Base-by-base conservation (phyloP, 2,797 vertebrate species). In the Bovichtus diacanthus region DNA sequence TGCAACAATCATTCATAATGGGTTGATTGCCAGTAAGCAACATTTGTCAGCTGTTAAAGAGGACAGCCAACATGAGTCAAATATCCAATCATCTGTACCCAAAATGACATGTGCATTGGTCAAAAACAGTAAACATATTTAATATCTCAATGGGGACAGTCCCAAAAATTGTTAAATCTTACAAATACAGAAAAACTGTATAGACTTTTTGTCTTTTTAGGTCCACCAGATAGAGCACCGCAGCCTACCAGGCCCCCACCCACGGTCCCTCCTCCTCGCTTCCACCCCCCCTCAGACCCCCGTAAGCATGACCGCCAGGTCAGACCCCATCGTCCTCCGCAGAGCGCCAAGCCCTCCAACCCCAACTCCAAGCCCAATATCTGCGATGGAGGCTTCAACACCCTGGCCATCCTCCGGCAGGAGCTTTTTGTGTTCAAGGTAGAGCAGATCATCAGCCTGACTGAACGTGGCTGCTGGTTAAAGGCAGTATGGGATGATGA, bases 361-460 rank as follows among this genome's bases (percentile, higher is more conserved):
- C 98, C 98, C 0, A 98, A 98, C 93, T 96, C 96, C 92, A 98
- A 97, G 86, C 98, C 98, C 65, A 98, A 97, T 94, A 99, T 99
- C 95, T 99, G 98, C 36, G 98, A 99, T 58, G 98, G 98, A 64
- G 97, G 98, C 91, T 99, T 99, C 94, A 99, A 99, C 95, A 99
- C 98, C 12, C 91, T 99, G 88, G 98, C 98, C 86, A 97, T 99
- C 91, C 96, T 99, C 74, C 96, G 98, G 27, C 94, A 97, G 68
- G 98, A 99, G 93, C 97, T 99, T 86, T 99, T 99, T 91, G 98
- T 99, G 77, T 99, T 99, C 87, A 99, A 99, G 97, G 98, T 99
- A 96, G 63, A 70, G 29, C 6, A 1, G 23, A 19, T 39, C 6
- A 12, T 46, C 44, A 50, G 16, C 9, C 10, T 27, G 23, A 62